Evolutionary conservation across 2,797 vertebrate species (phyloP).

Genomic region (Leptatherina wallacei): DNA sequence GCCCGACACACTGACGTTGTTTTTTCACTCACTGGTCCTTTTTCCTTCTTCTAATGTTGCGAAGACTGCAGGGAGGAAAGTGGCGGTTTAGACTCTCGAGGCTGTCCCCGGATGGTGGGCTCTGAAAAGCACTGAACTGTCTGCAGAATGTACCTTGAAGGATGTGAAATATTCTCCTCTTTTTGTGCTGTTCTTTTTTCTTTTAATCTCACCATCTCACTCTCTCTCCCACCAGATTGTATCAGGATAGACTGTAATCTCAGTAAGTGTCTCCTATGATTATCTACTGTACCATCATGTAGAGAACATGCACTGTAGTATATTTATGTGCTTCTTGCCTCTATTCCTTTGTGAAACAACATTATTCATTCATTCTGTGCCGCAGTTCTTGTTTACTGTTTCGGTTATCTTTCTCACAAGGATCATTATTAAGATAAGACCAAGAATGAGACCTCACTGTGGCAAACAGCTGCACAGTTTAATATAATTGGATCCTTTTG

Average conservation of each 20-base stretch:
- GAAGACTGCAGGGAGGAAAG: constrained; percentile 76
- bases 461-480: constrained; percentile 9
- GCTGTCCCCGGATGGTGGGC: constrained; percentile 95
- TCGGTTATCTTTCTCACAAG: constrained; percentile 38
- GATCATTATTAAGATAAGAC: constrained; percentile 45
- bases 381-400: constrained; percentile 38
- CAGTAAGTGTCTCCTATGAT: constrained; percentile 92
- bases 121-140: constrained; percentile 84
- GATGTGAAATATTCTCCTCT: constrained; percentile 90
- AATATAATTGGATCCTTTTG: constrained; percentile 43
- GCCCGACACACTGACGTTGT: constrained; percentile 61
- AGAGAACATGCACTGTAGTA: constrained; percentile 66
- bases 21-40: constrained; percentile 52
- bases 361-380: constrained; percentile 41
- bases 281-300: constrained; percentile 76
- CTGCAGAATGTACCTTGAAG: constrained; percentile 96
- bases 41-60: constrained; percentile 34
- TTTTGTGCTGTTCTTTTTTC: constrained; percentile 73
- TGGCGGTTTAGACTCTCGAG: constrained; percentile 86
- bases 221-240: constrained; percentile 96
- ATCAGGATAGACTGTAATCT: constrained; percentile 98
- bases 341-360: constrained; percentile 46
- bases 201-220: constrained; percentile 90
- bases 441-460: constrained; percentile 25
- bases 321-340: constrained; percentile 52